Base-by-base conservation (phyloP, 2,797 vertebrate species). In the Erpetoichthys calabaricus region DNA sequence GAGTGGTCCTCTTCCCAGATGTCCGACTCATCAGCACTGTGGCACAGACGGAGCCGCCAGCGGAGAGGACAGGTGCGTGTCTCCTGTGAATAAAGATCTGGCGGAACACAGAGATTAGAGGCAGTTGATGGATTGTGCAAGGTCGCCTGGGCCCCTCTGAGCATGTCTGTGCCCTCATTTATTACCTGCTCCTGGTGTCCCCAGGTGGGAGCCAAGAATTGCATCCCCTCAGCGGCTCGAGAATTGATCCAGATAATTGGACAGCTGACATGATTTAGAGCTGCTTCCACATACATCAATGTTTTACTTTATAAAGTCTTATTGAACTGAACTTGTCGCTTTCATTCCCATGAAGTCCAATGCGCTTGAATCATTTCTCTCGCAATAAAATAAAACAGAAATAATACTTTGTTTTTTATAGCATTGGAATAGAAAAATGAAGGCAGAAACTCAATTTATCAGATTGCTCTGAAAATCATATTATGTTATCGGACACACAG, bases 11-110 rank as follows among this genome's bases (percentile, higher is more conserved):
- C 59, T 90, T 98, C 70, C 87, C 84, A 25, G 91, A 95, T 71
- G 79, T 98, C 64, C 91, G 85, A 79, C 92, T 98, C 63, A 73
- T 88, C 75, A 97, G 92, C 78, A 94, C 87, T 3, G 81, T 94
- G 47, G 73, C 86, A 67, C 85, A 83, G 75, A 76, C 65, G 3
- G 88, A 92, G n/a, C 67, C 73, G 52, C 56, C 70, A 0, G 8
- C 74, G 57, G 83, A 83, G 43, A 79, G 77, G 51, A 72, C 75
- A 75, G 83, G 86, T 89, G 70, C 72, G 76, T 72, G 42, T 3
- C 8, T 3, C 42, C 3, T 51, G 45, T 47, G 45, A 57, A 5
- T 7, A n/a, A 57, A 42, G n/a, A 41, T 45, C 56, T 8, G n/a
- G 25, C n/a, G 56, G 3, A 51, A 9, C 44, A 47, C 5, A 42